phyloP scores from a whole-genome alignment of 1,140 invertebrate genomes.

The Lordiphosa clarofinis region DNA sequence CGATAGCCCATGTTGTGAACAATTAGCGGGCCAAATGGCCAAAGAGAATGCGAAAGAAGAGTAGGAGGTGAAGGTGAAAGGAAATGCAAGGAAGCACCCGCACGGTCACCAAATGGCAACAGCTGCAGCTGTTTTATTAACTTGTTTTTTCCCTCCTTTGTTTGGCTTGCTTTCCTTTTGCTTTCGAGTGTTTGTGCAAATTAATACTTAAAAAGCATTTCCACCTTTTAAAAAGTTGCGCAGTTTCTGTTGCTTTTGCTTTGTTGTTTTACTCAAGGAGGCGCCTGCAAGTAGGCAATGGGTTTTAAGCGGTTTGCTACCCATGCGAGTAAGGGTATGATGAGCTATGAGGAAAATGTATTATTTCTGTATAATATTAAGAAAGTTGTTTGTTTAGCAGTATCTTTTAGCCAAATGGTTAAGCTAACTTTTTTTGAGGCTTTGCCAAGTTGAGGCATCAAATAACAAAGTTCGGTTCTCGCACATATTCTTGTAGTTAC shows the following conservation, averaged over 20 bases:
- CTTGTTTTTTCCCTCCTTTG: slow-evolving; percentile 33
- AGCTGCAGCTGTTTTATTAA: slow-evolving; percentile 59
- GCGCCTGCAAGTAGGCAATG: slow-evolving; percentile 33
- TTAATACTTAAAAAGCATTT: slow-evolving; percentile 67
- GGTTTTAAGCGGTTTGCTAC: slow-evolving; percentile 33
- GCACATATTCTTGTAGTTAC: no score
- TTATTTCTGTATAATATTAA: no score
- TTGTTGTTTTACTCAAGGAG: slow-evolving; percentile 46
- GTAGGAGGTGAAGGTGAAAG: slow-evolving; percentile 1
- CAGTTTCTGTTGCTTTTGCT: slow-evolving; percentile 47
- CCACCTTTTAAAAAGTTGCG: slow-evolving; percentile 52
- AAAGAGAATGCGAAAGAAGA: slow-evolving; percentile 7
- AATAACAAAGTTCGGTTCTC: no score
- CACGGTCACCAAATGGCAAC: slow-evolving; percentile 12
- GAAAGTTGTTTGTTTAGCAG: no score
- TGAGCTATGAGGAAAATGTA: no score
- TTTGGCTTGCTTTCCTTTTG: slow-evolving; percentile 16
- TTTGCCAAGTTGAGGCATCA: no score
- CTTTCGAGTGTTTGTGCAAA: slow-evolving; percentile 63
- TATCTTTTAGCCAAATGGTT: no score
- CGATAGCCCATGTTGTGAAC: slow-evolving; percentile 54
- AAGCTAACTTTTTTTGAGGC: no score
- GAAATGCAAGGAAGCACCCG: background rate
- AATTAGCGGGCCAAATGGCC: slow-evolving; percentile 58
- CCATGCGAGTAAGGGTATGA: background rate